Conservation (phyloP, 2,888 invertebrate genomes). For the Mythimna ferrago region DNA sequence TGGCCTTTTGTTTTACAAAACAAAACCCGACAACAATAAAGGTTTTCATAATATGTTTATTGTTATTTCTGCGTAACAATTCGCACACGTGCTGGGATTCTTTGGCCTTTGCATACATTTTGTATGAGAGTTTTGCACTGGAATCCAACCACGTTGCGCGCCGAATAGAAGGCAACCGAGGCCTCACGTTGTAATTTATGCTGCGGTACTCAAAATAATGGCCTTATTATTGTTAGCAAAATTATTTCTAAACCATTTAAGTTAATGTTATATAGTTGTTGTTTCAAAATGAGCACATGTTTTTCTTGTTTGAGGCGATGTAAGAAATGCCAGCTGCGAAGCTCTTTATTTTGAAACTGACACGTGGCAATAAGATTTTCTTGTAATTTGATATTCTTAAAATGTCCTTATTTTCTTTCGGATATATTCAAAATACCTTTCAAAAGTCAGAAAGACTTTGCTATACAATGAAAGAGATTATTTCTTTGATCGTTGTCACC, state of each 20-base stretch:
- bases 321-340: neutral
- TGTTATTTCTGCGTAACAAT: constrained; percentile 64
- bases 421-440: neutral
- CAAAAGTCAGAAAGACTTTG: neutral
- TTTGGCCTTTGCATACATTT: constrained; percentile 59
- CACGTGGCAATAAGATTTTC: neutral
- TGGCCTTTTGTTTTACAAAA: constrained; percentile 62
- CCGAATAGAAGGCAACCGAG: constrained; percentile 23
- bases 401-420: too few relatives aligned
- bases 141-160: constrained; percentile 44
- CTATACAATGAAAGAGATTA: neutral
- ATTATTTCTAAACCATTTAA: constrained; percentile 20
- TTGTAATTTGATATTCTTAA: too few relatives aligned
- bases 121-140: constrained; percentile 50
- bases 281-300: neutral
- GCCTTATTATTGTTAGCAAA: constrained; percentile 17
- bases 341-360: too few relatives aligned
- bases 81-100: constrained; percentile 57
- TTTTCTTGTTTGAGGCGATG: neutral
- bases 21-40: constrained; percentile 64
- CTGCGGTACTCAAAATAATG: constrained; percentile 30
- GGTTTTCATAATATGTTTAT: constrained; percentile 67
- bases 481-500: neutral
- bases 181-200: constrained; percentile 37
- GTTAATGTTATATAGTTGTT: constrained; percentile 11